These are phyloP conservation scores for Mus pahari DNA, from an alignment of 2,113 vertebrate species.

Conservation along the genomic window DNA sequence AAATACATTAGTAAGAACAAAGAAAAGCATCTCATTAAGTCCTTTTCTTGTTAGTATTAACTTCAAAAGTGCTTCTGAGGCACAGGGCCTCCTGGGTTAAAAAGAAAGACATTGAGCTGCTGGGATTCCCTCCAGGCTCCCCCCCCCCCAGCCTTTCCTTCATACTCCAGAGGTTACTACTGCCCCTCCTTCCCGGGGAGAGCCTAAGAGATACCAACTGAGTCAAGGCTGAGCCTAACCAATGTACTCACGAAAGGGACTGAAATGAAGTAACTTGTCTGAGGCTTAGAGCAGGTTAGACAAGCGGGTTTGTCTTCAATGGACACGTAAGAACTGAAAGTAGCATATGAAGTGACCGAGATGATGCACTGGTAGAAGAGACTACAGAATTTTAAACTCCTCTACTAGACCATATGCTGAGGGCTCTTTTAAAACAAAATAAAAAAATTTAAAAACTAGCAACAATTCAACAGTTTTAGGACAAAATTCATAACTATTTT, in stretches of 20 bases:
- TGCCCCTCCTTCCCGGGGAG: neutral
- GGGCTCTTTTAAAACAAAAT: conserved; percentile 28
- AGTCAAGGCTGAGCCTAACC: neutral
- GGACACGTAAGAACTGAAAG: conserved; percentile 45
- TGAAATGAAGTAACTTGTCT: neutral
- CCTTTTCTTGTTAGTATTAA: conserved; percentile 61
- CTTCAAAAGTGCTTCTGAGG: conserved; percentile 57
- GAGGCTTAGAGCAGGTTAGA: neutral
- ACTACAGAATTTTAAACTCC: neutral
- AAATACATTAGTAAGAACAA: conserved; percentile 38
- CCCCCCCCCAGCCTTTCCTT: neutral
- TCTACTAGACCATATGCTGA: neutral
- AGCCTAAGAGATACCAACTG: conserved; percentile 20
- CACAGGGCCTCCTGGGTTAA: neutral
- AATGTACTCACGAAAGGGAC: neutral
- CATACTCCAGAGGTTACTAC: neutral
- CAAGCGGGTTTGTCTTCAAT: neutral
- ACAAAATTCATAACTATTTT: conserved; percentile 52
- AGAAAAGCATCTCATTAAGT: conserved; percentile 64
- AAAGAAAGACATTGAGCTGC: neutral
- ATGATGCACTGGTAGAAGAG: conserved; percentile 10
- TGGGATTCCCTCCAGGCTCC: conserved; percentile 26
- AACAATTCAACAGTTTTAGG: conserved; percentile 48
- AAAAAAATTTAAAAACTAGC: conserved; percentile 13
- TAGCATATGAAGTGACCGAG: conserved; percentile 13